Conservation (phyloP, 2,113 vertebrate genomes). For the Pycnonotus jocosus region DNA sequence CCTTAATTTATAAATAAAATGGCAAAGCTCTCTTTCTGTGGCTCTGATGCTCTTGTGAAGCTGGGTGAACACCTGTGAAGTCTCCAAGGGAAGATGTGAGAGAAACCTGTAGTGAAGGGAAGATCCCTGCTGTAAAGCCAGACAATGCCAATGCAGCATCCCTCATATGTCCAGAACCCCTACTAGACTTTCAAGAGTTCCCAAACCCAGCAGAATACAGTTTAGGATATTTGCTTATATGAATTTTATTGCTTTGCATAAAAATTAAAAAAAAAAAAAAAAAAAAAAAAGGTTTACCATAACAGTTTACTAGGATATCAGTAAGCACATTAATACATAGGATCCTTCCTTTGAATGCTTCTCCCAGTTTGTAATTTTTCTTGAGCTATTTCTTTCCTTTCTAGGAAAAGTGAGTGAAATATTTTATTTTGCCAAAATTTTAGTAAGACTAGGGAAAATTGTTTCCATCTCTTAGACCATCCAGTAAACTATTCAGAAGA, state of each 20-base stretch:
- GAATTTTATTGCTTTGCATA: neutral
- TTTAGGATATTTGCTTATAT: neutral
- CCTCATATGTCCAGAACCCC: neutral
- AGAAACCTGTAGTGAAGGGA: neutral
- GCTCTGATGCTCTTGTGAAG: neutral
- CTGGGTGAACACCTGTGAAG: neutral
- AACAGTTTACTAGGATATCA: neutral
- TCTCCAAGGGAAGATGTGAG: neutral
- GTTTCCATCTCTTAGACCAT: neutral
- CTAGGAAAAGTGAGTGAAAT: neutral
- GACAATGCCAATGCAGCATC: neutral
- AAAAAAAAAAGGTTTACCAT: rapidly evolving
- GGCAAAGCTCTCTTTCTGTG: neutral
- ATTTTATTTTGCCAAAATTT: neutral
- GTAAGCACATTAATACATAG: neutral
- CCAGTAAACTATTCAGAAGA: neutral
- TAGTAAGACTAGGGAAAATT: neutral
- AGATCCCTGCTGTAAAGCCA: neutral
- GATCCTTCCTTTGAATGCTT: neutral
- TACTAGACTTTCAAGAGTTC: neutral
- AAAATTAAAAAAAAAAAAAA: neutral
- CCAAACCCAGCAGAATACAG: neutral
- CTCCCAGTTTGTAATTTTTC: neutral
- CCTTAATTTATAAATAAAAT: neutral
- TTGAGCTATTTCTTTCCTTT: neutral